Base-by-base conservation (phyloP, 2,797 vertebrate genomes). In the Intellagama lesueurii region DNA sequence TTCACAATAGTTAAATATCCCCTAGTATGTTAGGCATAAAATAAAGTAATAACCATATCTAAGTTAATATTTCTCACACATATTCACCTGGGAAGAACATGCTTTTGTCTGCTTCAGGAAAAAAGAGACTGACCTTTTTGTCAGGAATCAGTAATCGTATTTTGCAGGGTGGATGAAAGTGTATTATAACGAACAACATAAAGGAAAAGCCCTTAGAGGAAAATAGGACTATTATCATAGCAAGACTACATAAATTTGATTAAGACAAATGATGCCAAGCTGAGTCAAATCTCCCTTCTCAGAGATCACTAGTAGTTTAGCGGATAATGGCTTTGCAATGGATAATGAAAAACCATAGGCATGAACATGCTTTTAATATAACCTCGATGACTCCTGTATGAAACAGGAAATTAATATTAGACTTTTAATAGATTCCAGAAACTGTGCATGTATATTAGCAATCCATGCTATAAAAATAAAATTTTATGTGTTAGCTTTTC, bases 151-250 rank as follows among this genome's bases (percentile, higher is more conserved):
- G 80, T 77, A 83, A 88, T 83, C 87, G 49, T 60, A 83, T 88
- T 83, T 88, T 88, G 73, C 72, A 77, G 81, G 81, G 70, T 83
- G 81, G 72, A 83, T 88, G 30, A 88, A 83, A 88, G 47, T 76
- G 28, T 47, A 68, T 88, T 83, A 75, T 76, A 83, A 82, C 56
- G n/a, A 47, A 11, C 30, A 64, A 49, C 60, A 88, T 40, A 83
- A 83, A 88, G 30, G n/a, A 28, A 76, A 68, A 44, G 19, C 72
- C 60, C 72, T 66, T 83, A 19, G 76, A 83, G 60, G 81, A 83
- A 77, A 68, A 76, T 7, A 76, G 28, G 9, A 35, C 14, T 88
- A 60, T 83, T 76, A 68, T 44, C 30, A 68, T 52, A 68, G 81
- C 60, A 68, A 76, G 73, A 68, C 60, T 30, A 52, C 44, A 83